These are phyloP conservation scores for Romanogobio albipinnatus DNA, from an alignment of 2,113 vertebrate genomes.

Conservation along the genomic window DNA sequence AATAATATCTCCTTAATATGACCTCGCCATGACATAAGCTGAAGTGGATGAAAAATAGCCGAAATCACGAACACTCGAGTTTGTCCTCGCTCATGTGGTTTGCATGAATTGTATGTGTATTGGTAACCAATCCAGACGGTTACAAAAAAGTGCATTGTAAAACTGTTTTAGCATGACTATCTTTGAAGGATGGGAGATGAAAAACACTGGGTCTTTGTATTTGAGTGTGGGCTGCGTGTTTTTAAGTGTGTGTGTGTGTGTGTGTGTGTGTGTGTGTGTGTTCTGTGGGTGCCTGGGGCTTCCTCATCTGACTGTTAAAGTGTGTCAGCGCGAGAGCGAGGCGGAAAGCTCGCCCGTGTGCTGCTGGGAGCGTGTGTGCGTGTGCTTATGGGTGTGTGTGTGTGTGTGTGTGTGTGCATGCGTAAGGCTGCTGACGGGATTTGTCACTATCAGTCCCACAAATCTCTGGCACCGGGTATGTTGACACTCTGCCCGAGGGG, in stretches of 20 bases:
- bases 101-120: background rate
- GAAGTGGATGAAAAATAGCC: conserved; percentile 50
- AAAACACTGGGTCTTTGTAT: conserved; percentile 38
- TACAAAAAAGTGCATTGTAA: background rate
- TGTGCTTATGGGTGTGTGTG: conserved; percentile 56
- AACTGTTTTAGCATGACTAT: background rate
- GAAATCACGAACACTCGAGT: conserved; percentile 42
- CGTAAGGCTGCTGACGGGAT: conserved; percentile 76
- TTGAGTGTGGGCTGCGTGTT: conserved; percentile 40
- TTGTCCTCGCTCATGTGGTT: conserved; percentile 42
- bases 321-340: conserved; percentile 69
- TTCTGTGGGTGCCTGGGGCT: conserved; percentile 62
- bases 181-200: background rate
- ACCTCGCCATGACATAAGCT: conserved; percentile 43
- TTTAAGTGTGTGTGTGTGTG: conserved; percentile 31
- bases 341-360: conserved; percentile 72
- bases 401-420: conserved; percentile 34
- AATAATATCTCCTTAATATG: conserved; percentile 53
- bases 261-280: no score
- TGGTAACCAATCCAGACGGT: background rate
- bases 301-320: conserved; percentile 73
- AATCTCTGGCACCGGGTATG: conserved; percentile 91
- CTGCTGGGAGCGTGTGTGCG: conserved; percentile 61
- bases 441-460: conserved; percentile 89
- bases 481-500: conserved; percentile 88